Base-by-base conservation (phyloP, 2,113 vertebrate genomes). In the Gobiocypris rarus region DNA sequence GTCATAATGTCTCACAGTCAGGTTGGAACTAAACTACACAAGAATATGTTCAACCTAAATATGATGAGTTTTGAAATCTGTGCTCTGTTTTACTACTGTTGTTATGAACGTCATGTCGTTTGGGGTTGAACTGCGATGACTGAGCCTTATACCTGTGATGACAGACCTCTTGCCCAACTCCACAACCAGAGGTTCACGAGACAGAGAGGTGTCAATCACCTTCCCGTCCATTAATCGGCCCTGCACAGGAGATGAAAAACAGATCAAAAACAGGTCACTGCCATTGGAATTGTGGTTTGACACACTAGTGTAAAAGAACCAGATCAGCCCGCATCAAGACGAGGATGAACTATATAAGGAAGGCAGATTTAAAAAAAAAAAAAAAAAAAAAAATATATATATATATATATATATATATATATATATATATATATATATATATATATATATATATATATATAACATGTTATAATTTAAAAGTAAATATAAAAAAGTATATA, bases 121-220 rank as follows among this genome's bases (percentile, higher is more conserved):
- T 19, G 0, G 1, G 8, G n/a, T 50, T 28, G 2, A 13, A 28
- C 1, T 67, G 41, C 5, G 34, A 54, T 63, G 31, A 15, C 50
- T 13, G 31, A 74, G 31, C 9, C 26, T 75, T 69, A 87, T 87
- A 98, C 98, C 98, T 1, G 96, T 90, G 67, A 99, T 99, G 74
- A 99, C 97, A 19, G 97, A 96, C 87, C 93, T 97, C 90, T 97
- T 98, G 69, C 98, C 98, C 89, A 99, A 93, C 91, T 97, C 96
- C 28, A 98, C 96, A 81, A 96, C 92, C 77, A 99, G 92, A 5
- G 98, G 97, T 71, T 99, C 97, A 84, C 96, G 89, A 70, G 95
- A 96, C 61, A 98, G 90, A 0, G 97, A 99, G 14, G 95, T 95
- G 91, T 99, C 98, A 5, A 99, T 94, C 86, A 99, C 90, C 2